Evolutionary conservation across 2,797 vertebrate genomes (phyloP), one percentile per base, ranked within the genome.

Genomic region (Enteromius radiatus): DNA sequence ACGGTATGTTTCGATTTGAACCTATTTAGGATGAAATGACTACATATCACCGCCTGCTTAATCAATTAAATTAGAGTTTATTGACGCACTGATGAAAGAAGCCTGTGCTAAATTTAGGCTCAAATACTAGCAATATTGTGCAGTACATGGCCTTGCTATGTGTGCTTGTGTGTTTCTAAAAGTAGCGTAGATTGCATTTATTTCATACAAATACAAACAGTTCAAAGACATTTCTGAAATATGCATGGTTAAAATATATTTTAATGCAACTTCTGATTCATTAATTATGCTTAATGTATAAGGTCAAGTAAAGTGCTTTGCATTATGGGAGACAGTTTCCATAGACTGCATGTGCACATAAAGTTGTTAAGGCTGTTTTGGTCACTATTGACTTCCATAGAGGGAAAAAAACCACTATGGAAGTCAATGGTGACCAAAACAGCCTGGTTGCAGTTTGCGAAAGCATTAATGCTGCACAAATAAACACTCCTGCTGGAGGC

Each of bases 401-500:
- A 38, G 8, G 36, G 36, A 38, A 38, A 38, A 33, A 33, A 33
- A 33, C 4, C 33, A 36, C 33, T 36, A 36, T 5, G 5, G 33
- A 33, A 33, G 33, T 33, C 33, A 33, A 3, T 33, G 33, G 33
- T 36, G 33, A 36, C 33, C 33, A 36, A 36, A 36, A 36, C 4
- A 5, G 33, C 6, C 38, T 9, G 38, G 8, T 38, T 19, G 33
- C 63, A 41, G 36, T 56, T 41, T 31, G 67, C 11, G 21, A 59
- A 70, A 70, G 1, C 19, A 21, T 59, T 71, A 61, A 15, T 14
- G 38, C 78, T n/a, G 52, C 52, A 17, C 19, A 70, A 61, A 80
- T 56, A n/a, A 70, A 45, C 52, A 28, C 23, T 43, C 59, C 10
- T 21, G 23, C 33, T 28, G n/a, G 8, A 9, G 12, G 31, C 33